Evolutionary conservation across 2,888 invertebrate species (phyloP).

Genomic region (Timandra comae): DNA sequence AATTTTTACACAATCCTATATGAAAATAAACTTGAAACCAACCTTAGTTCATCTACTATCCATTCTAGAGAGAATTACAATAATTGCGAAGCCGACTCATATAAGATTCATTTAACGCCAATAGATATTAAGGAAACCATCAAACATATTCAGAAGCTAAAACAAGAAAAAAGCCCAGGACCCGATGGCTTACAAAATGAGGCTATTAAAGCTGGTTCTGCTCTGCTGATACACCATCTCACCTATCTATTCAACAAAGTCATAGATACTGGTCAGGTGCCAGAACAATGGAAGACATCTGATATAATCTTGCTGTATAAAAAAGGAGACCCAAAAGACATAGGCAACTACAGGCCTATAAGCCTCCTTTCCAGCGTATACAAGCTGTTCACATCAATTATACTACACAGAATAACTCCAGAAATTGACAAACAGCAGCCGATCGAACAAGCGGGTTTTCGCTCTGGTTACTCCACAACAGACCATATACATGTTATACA

Average conservation of each 20-base stretch:
- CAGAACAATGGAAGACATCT: conserved; percentile 1
- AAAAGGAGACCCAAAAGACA: too few species aligned
- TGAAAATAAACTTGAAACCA: too few species aligned
- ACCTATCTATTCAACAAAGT: conserved; percentile 15
- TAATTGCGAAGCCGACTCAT: background rate
- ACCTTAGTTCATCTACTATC: background rate
- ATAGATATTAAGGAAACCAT: conserved; percentile 6
- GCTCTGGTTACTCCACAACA: conserved; percentile 2
- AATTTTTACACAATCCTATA: conserved; percentile 4
- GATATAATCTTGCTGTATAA: too few species aligned
- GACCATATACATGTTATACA: conserved; percentile 6
- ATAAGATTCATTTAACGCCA: background rate
- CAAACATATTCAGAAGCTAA: conserved; percentile 13
- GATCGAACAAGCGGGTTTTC: conserved; percentile 9
- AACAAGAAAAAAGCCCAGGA: conserved; percentile 17
- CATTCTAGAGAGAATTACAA: background rate
- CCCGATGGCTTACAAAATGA: conserved; percentile 20
- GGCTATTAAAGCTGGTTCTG: conserved; percentile 12
- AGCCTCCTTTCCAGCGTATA: conserved; percentile 2
- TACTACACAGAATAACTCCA: background rate
- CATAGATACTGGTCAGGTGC: conserved; percentile 1
- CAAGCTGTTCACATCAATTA: background rate
- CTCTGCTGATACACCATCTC: conserved; percentile 9
- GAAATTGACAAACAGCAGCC: conserved; percentile 4
- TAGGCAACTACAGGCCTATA: conserved; percentile 4